Percentiles rank a stretch among this genome's conserved stretches.
phyloP scores from a whole-genome alignment of 1,140 invertebrate species.

The Drosophila watanabei region DNA sequence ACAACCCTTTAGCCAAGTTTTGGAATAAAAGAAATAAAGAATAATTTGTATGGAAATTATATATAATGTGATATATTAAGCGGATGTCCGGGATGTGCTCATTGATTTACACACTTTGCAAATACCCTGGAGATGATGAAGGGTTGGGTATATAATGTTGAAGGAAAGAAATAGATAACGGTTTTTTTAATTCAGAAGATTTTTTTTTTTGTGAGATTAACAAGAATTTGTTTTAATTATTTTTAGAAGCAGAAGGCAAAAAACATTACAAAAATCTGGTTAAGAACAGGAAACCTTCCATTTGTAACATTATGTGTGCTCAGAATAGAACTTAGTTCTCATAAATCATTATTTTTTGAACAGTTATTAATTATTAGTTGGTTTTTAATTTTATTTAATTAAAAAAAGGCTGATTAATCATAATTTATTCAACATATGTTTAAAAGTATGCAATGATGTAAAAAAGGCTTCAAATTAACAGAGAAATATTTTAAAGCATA shows the following conservation, averaged over 20 bases:
- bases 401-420: not conserved
- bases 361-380: too few relatives aligned
- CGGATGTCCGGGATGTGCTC: constrained; percentile 69
- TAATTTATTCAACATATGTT: not conserved
- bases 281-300: too few relatives aligned
- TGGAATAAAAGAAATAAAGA: constrained; percentile 11
- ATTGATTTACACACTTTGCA: constrained; percentile 56
- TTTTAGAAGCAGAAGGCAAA: too few relatives aligned
- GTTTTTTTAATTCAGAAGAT: too few relatives aligned
- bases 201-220: too few relatives aligned
- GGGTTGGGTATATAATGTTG: not conserved
- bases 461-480: not conserved
- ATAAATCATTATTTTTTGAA: too few relatives aligned
- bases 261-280: too few relatives aligned
- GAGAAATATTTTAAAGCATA: not conserved
- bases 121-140: not conserved
- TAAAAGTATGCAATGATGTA: not conserved
- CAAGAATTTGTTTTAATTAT: too few relatives aligned
- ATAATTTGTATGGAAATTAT: constrained; percentile 55
- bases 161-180: too few relatives aligned
- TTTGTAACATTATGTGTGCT: too few relatives aligned
- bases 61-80: constrained; percentile 65
- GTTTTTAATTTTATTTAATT: not conserved
- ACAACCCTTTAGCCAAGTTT: constrained; percentile 41
- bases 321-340: too few relatives aligned